phyloP scores from a whole-genome alignment of 1,140 invertebrate species.

The Pogonognathellus flavescens region DNA sequence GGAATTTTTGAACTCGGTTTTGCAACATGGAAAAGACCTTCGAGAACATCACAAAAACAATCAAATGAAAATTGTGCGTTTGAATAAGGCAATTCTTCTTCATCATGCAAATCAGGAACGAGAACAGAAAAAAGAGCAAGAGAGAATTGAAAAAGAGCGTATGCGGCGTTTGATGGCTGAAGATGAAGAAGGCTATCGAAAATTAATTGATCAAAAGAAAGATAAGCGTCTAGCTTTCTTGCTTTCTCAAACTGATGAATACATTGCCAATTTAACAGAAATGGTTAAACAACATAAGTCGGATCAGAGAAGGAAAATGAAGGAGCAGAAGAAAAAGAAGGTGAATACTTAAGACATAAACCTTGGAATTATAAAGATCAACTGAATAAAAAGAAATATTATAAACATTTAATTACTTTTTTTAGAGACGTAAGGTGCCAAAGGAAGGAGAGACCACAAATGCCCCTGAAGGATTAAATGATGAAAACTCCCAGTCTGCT shows the following conservation, averaged over 20 bases:
- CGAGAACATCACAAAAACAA: constrained; percentile 76
- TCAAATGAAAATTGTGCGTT: constrained; percentile 73
- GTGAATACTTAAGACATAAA: constrained; percentile 20
- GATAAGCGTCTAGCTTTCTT: constrained; percentile 80
- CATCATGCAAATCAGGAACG: constrained; percentile 80
- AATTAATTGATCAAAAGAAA: constrained; percentile 82
- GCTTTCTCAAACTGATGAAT: constrained; percentile 80
- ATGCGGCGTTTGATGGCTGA: constrained; percentile 78
- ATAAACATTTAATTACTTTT: neutral
- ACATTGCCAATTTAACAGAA: constrained; percentile 77
- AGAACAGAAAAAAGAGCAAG: constrained; percentile 82
- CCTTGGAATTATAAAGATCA: neutral
- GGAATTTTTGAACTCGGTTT: constrained; percentile 77
- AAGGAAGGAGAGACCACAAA: constrained; percentile 57
- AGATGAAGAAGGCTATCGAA: constrained; percentile 70
- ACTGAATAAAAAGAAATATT: neutral
- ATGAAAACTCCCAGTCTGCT: constrained; percentile 66
- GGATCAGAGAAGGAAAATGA: constrained; percentile 69
- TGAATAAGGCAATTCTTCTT: constrained; percentile 77
- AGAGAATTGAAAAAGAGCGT: constrained; percentile 79
- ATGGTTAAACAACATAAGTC: constrained; percentile 75
- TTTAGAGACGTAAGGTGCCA: constrained; percentile 56
- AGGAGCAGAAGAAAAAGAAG: constrained; percentile 70
- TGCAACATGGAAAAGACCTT: constrained; percentile 76
- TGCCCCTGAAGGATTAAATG: constrained; percentile 63